Evolutionary conservation across 2,888 invertebrate species (phyloP), one percentile per base, ranked within the genome.

Genomic region (Nomada hirtipes): DNA sequence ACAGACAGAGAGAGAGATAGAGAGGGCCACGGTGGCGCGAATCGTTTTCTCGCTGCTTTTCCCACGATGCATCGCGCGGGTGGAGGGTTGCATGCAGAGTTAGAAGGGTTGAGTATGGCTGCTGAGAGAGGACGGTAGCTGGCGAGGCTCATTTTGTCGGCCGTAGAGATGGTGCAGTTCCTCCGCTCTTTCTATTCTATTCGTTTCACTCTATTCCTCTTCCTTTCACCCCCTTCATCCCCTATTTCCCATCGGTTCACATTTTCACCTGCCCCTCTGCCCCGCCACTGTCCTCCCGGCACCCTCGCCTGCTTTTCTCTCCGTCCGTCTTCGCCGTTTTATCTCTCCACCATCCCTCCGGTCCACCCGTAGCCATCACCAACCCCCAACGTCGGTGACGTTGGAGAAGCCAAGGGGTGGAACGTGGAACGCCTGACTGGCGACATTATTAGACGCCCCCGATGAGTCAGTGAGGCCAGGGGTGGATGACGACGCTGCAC

Each of bases 401-500:
- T 26, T 68, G 70, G 61, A 77, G 81, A 75, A 70, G 86, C 80
- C 83, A 84, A 77, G 74, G 86, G 83, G 85, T 89, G 91, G 90
- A 91, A 90, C 90, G 91, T 87, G 90, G 89, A 92, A 92, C 92
- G 93, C 91, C 92, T 93, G 92, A 91, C 91, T 93, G 93, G 93
- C 92, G 93, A 93, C 93, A 93, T 93, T 93, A 93, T 93, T 93
- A 93, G 93, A 93, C 93, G 93, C 93, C 93, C 93, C 92, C 92
- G 90, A 91, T 92, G 92, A 92, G 92, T 89, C 90, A 89, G 90
- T 89, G 84, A 88, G 79, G 85, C 84, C 78, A 87, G 87, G 87
- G 85, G 82, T 78, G 82, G 83, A 87, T 81, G 85, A 84, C 76
- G 82, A 69, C 79, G 80, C 63, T 70, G 70, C 60, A 77, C 42